Base-by-base conservation (phyloP, 2,797 vertebrate species). In the Syndactyla subalaris region DNA sequence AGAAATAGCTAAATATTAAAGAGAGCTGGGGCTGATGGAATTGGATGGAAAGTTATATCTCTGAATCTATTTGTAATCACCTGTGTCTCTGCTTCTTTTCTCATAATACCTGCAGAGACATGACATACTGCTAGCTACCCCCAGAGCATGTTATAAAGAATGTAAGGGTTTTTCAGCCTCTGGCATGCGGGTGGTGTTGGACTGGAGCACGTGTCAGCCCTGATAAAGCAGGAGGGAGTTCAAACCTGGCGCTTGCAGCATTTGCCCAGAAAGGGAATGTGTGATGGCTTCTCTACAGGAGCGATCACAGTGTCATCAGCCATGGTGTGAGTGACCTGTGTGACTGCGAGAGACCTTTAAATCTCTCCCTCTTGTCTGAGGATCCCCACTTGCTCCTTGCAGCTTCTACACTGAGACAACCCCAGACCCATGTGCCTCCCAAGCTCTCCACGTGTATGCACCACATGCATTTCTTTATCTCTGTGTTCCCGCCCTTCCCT, bases 1-100 rank as follows among this genome's bases (percentile, higher is more conserved):
- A 83, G 84, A 94, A 92, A 92, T 24, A 90, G 46, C 73, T 93
- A 90, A 86, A 86, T 96, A 81, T 86, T 92, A 88, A 89, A 89
- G 58, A 92, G 70, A 67, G 23, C 21, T 26, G 30, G 36, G 18
- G 59, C 39, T 94, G 79, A 95, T 85, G 80, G 70, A 92, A 73
- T n/a, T 43, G 76, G 46, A 88, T 52, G 62, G 75, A 55, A 96
- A 75, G 75, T 57, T 92, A 10, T 83, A 65, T 93, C 82, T 94
- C 51, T 65, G 61, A 87, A 91, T 95, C 84, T 94, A 51, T 74
- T 89, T 76, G 83, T 72, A 89, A 95, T 95, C 80, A 91, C 71
- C 67, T 55, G 27, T 82, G 67, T 79, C 59, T 92, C 51, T 92
- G 34, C 43, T 94, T 89, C 84, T 92, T 77, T 93, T 88, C 78